Conservation (phyloP, 2,797 vertebrate species). For the Acipenser transmontanus region DNA sequence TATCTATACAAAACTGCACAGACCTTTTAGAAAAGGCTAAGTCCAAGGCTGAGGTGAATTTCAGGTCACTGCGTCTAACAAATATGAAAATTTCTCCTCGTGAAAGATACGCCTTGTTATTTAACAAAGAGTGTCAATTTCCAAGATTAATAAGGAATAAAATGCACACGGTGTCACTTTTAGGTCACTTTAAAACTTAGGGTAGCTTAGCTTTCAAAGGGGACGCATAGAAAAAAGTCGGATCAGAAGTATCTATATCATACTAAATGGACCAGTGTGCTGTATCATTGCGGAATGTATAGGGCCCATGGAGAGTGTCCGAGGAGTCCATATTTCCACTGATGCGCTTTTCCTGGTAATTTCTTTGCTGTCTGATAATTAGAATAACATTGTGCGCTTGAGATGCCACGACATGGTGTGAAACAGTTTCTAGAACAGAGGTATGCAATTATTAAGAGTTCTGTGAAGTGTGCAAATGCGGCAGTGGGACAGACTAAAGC, state of each 20-base stretch:
- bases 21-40: constrained; percentile 77
- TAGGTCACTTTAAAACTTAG: constrained; percentile 93
- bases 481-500: no score
- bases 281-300: neutral
- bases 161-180: constrained; percentile 94
- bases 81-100: constrained; percentile 99
- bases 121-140: constrained; percentile 99
- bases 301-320: neutral
- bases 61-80: constrained; percentile 98
- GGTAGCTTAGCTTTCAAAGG: constrained; percentile 58
- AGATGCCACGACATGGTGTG: no score
- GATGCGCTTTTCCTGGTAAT: no score
- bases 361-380: no score
- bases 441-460: no score
- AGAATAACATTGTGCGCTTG: no score
- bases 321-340: neutral
- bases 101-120: constrained; percentile 96
- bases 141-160: constrained; percentile 98
- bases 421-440: no score
- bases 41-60: constrained; percentile 99
- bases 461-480: no score
- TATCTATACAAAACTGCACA: constrained; percentile 70
- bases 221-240: constrained; percentile 37
- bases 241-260: no score
- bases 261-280: no score